Base-by-base conservation (phyloP, 2,797 vertebrate species). In the Zenarchopterus dispar region DNA sequence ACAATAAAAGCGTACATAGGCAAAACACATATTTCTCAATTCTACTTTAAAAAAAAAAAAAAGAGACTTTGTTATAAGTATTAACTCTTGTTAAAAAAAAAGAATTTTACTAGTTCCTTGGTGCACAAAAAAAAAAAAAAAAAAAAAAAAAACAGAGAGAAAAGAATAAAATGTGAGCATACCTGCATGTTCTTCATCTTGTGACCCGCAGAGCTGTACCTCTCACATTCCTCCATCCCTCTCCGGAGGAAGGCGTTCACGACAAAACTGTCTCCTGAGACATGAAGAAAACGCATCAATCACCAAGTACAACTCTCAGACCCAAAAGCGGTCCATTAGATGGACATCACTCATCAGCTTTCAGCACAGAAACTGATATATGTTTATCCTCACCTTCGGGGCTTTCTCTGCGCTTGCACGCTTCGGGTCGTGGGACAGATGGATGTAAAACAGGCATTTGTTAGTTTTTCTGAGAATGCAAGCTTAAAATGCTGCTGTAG, bases 211-310 rank as follows among this genome's bases (percentile, higher is more conserved):
- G 87, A 56, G 74, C 80, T 79, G 67, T 90, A 91, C 59, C 90
- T 73, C 73, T 94, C 94, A 28, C 85, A 87, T 72, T 94, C 93
- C 85, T 94, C 94, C 70, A 90, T 81, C 84, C 93, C 93, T 87
- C 87, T 90, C 71, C 92, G 84, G 45, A 90, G 80, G 81, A 91
- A 90, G 19, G 92, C 90, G 52, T 93, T 92, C 79, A 91, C 94
- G 31, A 91, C 93, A 86, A 93, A 94, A 89, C 95, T 95, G 89
- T 95, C 93, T 69, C 95, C 95, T 95, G 73, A 45, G 62, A 75
- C 58, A 31, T 2, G 18, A 10, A 52, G n/a, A 58, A 61, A 46
- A 55, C 17, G 49, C 50, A 54, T 8, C 21, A 28, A 67, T 75
- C 2, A 77, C 48, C 62, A 41, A 4, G 33, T n/a, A 39, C 6